These are phyloP conservation scores for Bradysia coprophila DNA, from an alignment of 1,140 invertebrate genomes.

Conservation along the genomic window DNA sequence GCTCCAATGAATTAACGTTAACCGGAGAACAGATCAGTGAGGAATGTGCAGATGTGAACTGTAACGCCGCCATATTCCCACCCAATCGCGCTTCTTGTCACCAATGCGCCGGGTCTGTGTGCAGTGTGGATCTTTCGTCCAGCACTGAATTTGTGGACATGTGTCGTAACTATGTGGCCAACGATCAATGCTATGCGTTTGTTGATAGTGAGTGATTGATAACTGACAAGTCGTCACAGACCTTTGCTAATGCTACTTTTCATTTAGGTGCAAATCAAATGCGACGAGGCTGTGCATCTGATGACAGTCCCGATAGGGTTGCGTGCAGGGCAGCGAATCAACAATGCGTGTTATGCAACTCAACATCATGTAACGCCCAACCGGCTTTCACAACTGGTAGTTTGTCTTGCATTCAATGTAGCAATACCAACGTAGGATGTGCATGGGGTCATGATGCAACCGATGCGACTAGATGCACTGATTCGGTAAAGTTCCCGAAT, in stretches of 20 bases:
- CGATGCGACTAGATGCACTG: not conserved
- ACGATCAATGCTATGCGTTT: not conserved
- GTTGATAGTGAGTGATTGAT: not conserved
- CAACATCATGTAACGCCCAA: not conserved
- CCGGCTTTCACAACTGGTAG: not conserved
- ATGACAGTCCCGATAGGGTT: not conserved
- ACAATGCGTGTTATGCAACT: not conserved
- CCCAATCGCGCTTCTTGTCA: not conserved
- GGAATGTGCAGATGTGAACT: not conserved
- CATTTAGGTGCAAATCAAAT: not conserved
- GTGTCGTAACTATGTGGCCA: not conserved
- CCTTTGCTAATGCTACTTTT: no score
- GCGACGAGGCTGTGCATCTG: not conserved
- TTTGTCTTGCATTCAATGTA: not conserved
- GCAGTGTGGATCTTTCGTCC: not conserved
- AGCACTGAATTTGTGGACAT: not conserved
- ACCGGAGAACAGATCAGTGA: not conserved
- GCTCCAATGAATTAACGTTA: not conserved
- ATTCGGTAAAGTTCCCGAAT: not conserved
- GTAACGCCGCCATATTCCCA: not conserved
- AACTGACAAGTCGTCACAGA: no score
- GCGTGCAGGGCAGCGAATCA: not conserved
- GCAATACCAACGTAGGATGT: not conserved
- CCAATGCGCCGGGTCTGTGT: not conserved
- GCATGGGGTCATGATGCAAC: not conserved